Evolutionary conservation across 2,113 vertebrate species (phyloP).

Genomic region (Eidolon helvum): DNA sequence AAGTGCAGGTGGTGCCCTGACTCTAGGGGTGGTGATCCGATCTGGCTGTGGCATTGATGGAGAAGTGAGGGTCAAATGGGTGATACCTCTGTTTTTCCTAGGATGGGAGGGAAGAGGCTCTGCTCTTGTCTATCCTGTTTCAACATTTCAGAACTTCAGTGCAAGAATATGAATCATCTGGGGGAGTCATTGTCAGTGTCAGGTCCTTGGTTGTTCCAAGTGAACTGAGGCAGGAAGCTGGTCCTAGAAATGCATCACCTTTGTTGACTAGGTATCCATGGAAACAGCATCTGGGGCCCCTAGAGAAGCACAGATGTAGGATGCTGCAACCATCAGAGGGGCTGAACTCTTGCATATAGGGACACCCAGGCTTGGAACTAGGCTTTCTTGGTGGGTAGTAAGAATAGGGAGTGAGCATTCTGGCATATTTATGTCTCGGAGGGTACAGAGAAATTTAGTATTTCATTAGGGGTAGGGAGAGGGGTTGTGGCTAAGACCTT

Average conservation of each 20-base stretch:
- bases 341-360: fast-evolving
- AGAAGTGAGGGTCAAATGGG: too few relatives aligned
- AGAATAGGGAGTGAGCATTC: background rate
- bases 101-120: background rate
- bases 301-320: background rate
- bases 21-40: background rate
- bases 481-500: background rate
- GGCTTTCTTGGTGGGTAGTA: background rate
- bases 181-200: background rate
- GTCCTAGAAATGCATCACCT: background rate
- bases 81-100: background rate
- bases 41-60: background rate
- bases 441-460: background rate
- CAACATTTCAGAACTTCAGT: background rate
- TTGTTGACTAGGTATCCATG: background rate
- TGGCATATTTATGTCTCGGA: background rate
- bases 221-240: background rate
- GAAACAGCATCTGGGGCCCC: background rate
- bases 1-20: background rate
- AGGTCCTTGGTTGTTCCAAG: background rate
- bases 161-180: background rate
- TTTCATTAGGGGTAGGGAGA: background rate
- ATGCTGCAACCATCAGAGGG: background rate
- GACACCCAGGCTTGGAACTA: background rate
- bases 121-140: background rate